These are phyloP conservation scores for Vombatus ursinus DNA, from an alignment of 2,113 vertebrate genomes.

Conservation along the genomic window DNA sequence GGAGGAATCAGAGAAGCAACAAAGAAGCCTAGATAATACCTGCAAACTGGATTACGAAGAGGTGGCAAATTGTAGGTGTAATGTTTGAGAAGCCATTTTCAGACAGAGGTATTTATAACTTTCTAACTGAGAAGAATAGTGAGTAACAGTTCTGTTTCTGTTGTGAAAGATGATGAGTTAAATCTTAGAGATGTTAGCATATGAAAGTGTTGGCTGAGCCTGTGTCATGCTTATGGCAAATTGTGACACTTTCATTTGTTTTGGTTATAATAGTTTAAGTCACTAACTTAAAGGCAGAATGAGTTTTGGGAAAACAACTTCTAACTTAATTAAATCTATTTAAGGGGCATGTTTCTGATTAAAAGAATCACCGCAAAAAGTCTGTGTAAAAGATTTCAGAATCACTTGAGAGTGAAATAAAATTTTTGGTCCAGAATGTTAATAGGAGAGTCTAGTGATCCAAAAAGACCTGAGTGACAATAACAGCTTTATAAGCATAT, in stretches of 20 bases:
- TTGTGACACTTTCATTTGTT: neutral
- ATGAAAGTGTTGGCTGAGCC: neutral
- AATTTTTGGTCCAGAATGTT: constrained; percentile 20
- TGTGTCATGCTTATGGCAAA: neutral
- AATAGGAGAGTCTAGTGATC: neutral
- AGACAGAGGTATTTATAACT: constrained; percentile 31
- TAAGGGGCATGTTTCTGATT: neutral
- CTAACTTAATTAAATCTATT: neutral
- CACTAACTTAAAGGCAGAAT: neutral
- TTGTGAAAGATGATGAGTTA: neutral
- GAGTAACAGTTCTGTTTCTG: neutral
- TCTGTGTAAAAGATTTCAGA: neutral
- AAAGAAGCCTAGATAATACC: neutral
- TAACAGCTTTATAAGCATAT: neutral
- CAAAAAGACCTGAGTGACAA: constrained; percentile 15
- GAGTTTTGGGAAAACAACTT: neutral
- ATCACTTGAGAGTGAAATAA: constrained; percentile 19
- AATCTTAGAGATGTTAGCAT: neutral
- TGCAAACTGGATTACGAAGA: neutral
- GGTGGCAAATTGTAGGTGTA: constrained; percentile 10
- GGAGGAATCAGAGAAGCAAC: neutral
- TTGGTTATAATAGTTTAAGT: constrained; percentile 9
- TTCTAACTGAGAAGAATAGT: constrained; percentile 1
- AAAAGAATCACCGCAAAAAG: neutral
- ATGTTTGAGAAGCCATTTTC: neutral